These are phyloP conservation scores for Heteractis magnifica DNA, from an alignment of 92 coral and sea anemone genomes.

Conservation along the genomic window DNA sequence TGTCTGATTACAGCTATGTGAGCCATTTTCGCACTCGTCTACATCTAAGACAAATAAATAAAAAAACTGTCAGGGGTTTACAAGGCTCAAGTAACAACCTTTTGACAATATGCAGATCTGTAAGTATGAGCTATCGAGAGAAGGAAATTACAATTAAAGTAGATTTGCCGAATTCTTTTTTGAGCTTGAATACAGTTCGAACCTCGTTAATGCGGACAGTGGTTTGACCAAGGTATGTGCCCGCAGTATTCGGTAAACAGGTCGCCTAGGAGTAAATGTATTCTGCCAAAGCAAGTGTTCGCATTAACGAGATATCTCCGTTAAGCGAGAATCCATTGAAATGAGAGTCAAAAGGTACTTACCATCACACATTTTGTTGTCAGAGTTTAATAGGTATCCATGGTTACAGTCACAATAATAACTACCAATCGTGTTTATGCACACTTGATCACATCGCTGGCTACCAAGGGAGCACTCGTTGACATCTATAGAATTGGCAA, in stretches of 20 bases:
- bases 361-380: slow-evolving; percentile 65
- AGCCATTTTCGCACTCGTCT: slow-evolving; percentile 61
- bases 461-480: slow-evolving; percentile 65
- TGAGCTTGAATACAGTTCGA: no score
- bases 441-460: slow-evolving; percentile 59
- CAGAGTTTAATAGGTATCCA: slow-evolving; percentile 55
- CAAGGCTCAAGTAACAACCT: background rate
- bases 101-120: background rate
- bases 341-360: background rate
- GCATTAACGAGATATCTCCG: no score
- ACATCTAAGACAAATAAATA: slow-evolving; percentile 45
- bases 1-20: slow-evolving; percentile 57
- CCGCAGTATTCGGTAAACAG: no score
- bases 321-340: no score
- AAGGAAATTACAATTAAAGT: no score
- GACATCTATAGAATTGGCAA: slow-evolving; percentile 40
- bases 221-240: no score
- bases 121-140: no score
- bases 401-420: slow-evolving; percentile 57
- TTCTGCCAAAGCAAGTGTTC: no score
- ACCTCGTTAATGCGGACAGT: no score
- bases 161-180: no score
- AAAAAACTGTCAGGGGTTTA: background rate
- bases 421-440: slow-evolving; percentile 69
- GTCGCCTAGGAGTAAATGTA: no score